Evolutionary conservation across 2,888 invertebrate genomes (phyloP).

Genomic region (Drosophila kambysellisi): DNA sequence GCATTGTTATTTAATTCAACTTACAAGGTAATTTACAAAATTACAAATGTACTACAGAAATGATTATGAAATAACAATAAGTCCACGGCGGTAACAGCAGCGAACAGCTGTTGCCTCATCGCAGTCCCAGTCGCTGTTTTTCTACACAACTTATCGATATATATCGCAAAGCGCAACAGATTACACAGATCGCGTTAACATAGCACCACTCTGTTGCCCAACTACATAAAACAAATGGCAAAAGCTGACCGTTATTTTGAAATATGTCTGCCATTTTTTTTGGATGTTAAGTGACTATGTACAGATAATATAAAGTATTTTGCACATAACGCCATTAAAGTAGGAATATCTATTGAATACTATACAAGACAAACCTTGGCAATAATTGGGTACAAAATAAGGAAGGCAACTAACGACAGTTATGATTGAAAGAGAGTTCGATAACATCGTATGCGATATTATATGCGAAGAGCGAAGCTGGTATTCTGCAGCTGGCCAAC

Average conservation of each 20-base stretch:
- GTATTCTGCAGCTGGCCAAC: conserved; percentile 2
- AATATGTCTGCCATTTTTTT: neutral
- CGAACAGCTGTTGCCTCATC: conserved; percentile 37
- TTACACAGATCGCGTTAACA: neutral
- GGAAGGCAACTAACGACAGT: neutral
- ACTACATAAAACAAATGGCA: neutral
- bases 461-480: neutral
- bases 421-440: neutral
- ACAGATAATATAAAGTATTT: neutral
- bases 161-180: neutral
- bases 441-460: conserved; percentile 11
- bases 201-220: neutral
- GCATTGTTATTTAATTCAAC: conserved; percentile 53
- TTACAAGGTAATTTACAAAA: conserved; percentile 23
- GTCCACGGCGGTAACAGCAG: conserved; percentile 8
- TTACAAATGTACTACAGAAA: conserved; percentile 5
- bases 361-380: neutral
- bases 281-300: neutral
- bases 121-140: neutral
- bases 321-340: neutral
- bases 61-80: conserved; percentile 59
- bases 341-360: neutral
- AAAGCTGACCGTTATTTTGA: neutral
- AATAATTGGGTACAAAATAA: neutral
- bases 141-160: conserved; percentile 5